Evolutionary conservation across 2,888 invertebrate genomes (phyloP).

Genomic region (Sisyra terminalis): DNA sequence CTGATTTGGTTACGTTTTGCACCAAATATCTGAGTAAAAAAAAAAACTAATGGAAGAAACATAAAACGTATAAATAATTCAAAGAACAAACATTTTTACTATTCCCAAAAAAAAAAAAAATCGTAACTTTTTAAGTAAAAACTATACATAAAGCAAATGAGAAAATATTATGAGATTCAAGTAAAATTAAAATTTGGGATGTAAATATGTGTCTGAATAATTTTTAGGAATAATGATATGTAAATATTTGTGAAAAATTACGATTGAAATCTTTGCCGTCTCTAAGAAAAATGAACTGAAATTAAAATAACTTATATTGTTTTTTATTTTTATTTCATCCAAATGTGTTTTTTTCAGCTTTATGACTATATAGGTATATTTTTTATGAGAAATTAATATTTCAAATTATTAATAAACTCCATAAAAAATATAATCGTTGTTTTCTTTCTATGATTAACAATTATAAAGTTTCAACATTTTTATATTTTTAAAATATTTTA

Average conservation of each 20-base stretch:
- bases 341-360: constrained; percentile 4
- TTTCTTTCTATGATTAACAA: too few relatives aligned
- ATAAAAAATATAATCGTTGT: too few relatives aligned
- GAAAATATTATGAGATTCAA: not conserved
- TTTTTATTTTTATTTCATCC: constrained; percentile 5
- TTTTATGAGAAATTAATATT: not conserved
- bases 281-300: constrained; percentile 8
- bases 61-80: too few relatives aligned
- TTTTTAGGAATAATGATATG: constrained; percentile 6
- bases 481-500: too few relatives aligned
- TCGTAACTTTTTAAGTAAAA: not conserved
- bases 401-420: too few relatives aligned
- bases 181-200: not conserved
- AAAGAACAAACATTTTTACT: not conserved
- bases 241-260: constrained; percentile 10
- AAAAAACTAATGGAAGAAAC: too few relatives aligned
- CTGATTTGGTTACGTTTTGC: constrained; percentile 4
- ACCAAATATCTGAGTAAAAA: too few relatives aligned
- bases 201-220: not conserved
- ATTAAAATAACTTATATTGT: constrained; percentile 4
- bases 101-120: not conserved
- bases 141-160: not conserved
- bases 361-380: not conserved
- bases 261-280: constrained; percentile 9
- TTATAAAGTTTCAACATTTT: too few relatives aligned